phyloP scores from a whole-genome alignment of 2,113 vertebrate genomes.

The Tragelaphus imberbis region DNA sequence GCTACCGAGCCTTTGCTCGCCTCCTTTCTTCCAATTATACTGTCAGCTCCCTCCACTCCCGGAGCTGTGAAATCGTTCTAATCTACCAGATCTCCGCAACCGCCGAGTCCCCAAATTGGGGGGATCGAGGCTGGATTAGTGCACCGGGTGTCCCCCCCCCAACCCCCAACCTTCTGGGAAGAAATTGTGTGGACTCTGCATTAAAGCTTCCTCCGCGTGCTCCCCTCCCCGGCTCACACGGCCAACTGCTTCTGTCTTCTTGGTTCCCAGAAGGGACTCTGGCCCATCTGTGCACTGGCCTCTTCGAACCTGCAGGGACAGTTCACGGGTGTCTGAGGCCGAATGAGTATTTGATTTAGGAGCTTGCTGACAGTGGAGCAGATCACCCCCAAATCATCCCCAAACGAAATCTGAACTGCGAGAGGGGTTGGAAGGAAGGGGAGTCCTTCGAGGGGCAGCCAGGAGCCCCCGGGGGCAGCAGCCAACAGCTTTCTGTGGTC shows the following conservation, averaged over 20 bases:
- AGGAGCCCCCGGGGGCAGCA: not conserved
- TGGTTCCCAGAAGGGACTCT: not conserved
- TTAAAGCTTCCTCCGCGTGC: not conserved
- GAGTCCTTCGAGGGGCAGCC: not conserved
- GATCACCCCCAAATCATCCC: not conserved
- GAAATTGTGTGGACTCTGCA: slow-evolving; percentile 58
- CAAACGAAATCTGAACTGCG: slow-evolving; percentile 53
- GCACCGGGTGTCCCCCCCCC: slow-evolving; percentile 35
- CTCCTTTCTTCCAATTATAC: slow-evolving; percentile 74
- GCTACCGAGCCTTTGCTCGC: slow-evolving; percentile 31
- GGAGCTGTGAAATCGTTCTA: slow-evolving; percentile 80
- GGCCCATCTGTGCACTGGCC: not conserved
- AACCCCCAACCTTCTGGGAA: slow-evolving; percentile 29
- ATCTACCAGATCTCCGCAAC: slow-evolving; percentile 74
- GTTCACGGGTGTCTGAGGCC: not conserved
- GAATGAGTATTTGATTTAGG: not conserved
- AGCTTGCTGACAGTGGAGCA: not conserved
- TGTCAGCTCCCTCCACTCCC: slow-evolving; percentile 65
- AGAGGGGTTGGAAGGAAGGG: not conserved
- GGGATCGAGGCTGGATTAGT: slow-evolving; percentile 66
- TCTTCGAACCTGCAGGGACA: not conserved
- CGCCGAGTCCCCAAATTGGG: slow-evolving; percentile 70
- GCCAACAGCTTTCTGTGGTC: not conserved
- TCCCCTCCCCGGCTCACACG: not conserved
- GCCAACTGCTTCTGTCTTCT: not conserved